Conservation (phyloP, 2,888 invertebrate genomes). For the Philereme vetulata region DNA sequence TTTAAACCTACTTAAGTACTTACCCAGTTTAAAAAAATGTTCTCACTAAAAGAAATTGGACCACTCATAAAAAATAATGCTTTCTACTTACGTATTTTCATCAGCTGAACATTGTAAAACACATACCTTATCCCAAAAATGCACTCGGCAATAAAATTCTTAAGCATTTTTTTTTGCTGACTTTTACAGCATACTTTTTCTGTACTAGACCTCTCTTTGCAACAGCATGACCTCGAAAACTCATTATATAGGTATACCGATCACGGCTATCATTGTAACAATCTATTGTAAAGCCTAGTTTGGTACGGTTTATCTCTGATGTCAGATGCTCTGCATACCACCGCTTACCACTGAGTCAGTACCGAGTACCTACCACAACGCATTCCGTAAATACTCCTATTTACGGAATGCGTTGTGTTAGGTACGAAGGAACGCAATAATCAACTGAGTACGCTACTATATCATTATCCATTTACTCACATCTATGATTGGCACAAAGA, state of each 20-base stretch:
- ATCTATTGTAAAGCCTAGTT: conserved; percentile 19
- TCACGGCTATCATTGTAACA: conserved; percentile 8
- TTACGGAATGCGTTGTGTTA: too few species aligned
- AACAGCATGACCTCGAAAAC: conserved; percentile 9
- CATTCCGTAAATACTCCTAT: conserved; percentile 44
- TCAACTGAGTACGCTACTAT: conserved; percentile 10
- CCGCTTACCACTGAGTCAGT: conserved; percentile 42
- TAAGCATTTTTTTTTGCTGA: not conserved
- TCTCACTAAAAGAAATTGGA: too few species aligned
- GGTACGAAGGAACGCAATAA: conserved; percentile 11
- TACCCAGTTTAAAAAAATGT: too few species aligned
- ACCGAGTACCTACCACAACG: conserved; percentile 4
- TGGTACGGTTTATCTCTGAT: conserved; percentile 23
- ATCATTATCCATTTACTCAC: not conserved
- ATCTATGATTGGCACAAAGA: not conserved
- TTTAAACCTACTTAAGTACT: too few species aligned
- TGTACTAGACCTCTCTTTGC: too few species aligned
- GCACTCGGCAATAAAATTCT: not conserved
- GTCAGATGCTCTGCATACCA: conserved; percentile 37
- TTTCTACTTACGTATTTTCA: too few species aligned
- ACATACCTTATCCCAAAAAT: too few species aligned
- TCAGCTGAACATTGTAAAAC: too few species aligned
- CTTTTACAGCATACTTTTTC: too few species aligned
- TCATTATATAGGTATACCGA: conserved; percentile 17
- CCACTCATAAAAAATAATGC: too few species aligned